These are phyloP conservation scores for Notolepis coatsorum DNA, from an alignment of 2,797 vertebrate species.

Conservation along the genomic window DNA sequence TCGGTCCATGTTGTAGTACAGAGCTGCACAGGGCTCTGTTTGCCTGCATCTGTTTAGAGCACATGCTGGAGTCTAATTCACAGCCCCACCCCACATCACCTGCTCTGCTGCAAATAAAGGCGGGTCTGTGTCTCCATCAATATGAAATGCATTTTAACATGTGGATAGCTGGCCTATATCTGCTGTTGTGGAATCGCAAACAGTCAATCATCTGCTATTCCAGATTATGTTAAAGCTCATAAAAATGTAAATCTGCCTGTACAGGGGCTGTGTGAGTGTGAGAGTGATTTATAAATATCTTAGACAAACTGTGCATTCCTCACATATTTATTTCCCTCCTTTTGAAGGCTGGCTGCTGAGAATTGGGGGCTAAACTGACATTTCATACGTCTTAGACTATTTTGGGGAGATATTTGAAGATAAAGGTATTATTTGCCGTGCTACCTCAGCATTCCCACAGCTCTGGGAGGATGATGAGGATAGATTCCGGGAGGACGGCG, in stretches of 20 bases:
- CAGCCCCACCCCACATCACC: constrained; percentile 12
- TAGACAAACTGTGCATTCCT: constrained; percentile 58
- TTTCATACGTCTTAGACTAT: constrained; percentile 63
- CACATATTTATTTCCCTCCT: constrained; percentile 52
- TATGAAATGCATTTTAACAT: constrained; percentile 43
- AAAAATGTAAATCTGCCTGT: constrained; percentile 77
- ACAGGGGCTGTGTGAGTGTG: constrained; percentile 47
- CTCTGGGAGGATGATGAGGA: constrained; percentile 47
- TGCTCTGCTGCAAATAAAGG: constrained; percentile 40
- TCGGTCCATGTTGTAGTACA: constrained; percentile 10
- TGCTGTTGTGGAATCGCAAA: constrained; percentile 42
- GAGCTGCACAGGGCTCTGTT: constrained; percentile 9
- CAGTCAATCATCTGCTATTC: constrained; percentile 44
- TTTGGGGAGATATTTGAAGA: constrained; percentile 62
- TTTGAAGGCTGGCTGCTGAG: constrained; percentile 60
- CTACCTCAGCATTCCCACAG: constrained; percentile 51
- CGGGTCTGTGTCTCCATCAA: constrained; percentile 24
- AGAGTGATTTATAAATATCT: constrained; percentile 64
- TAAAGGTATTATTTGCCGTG: constrained; percentile 57
- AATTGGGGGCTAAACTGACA: constrained; percentile 68
- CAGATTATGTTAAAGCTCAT: constrained; percentile 70
- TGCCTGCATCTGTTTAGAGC: constrained; percentile 15
- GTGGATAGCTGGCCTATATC: constrained; percentile 53
- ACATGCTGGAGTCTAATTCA: constrained; percentile 2
- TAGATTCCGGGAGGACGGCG: constrained; percentile 47